A percentile compares a stretch with the other conserved stretches of the same genome.
Conservation (phyloP, 2,888 invertebrate species). For the Hydroisotoma schaefferi region DNA sequence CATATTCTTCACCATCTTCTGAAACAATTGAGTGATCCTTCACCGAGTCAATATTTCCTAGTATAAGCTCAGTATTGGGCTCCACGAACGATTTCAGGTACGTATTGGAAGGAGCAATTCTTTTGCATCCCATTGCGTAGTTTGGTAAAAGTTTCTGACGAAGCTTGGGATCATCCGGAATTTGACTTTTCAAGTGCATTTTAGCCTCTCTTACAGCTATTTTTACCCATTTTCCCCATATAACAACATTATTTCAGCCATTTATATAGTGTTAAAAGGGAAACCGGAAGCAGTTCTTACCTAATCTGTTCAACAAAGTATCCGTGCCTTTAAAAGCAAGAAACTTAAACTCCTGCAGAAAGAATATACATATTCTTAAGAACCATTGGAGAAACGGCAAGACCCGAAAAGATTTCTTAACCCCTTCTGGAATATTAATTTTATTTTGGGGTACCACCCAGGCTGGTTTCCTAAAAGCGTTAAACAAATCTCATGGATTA, state of each 20-base stretch:
- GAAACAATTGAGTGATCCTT: conserved; percentile 20
- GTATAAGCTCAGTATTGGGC: conserved; percentile 21
- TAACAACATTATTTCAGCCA: not conserved
- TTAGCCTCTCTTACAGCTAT: not conserved
- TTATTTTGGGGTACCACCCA: conserved; percentile 26
- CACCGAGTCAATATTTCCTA: conserved; percentile 19
- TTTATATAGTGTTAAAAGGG: too few relatives aligned
- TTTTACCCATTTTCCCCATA: not conserved
- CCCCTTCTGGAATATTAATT: conserved; percentile 11
- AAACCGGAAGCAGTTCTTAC: too few relatives aligned
- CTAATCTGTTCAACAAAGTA: not conserved
- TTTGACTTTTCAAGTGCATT: not conserved
- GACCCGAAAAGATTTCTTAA: conserved; percentile 26
- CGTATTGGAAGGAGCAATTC: conserved; percentile 21
- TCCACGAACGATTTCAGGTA: conserved; percentile 27
- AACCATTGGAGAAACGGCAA: conserved; percentile 30
- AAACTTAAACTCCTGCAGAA: conserved; percentile 10
- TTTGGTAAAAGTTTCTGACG: conserved; percentile 24
- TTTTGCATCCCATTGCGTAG: conserved; percentile 37
- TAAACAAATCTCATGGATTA: not conserved
- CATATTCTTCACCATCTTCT: conserved; percentile 22
- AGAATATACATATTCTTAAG: conserved; percentile 22
- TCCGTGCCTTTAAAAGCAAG: not conserved
- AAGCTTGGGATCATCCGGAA: conserved; percentile 10
- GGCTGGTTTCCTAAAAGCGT: conserved; percentile 17